Percentiles rank a stretch among this genome's conserved stretches.
phyloP scores from a whole-genome alignment of 1,140 invertebrate genomes.

The Plectrocnemia conspersa region DNA sequence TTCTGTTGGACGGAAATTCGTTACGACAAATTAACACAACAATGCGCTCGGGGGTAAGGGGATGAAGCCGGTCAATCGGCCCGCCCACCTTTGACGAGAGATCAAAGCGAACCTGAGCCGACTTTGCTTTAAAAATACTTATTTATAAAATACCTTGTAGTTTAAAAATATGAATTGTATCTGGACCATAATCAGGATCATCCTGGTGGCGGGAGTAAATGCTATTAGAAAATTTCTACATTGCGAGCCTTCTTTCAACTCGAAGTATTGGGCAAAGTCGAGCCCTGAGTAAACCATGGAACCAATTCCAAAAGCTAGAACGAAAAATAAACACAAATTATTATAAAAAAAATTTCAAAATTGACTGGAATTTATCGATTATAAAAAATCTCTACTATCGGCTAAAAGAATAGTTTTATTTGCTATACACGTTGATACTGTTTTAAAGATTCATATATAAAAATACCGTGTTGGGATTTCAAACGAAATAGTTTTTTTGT shows the following conservation, averaged over 20 bases:
- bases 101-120: constrained; percentile 37
- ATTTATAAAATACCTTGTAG: constrained; percentile 51
- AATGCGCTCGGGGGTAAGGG: neutral
- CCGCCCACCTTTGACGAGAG: neutral
- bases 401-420: too few species aligned
- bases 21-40: neutral
- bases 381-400: too few species aligned
- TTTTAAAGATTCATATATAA: too few species aligned
- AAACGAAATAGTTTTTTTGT: too few species aligned
- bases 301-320: constrained; percentile 64
- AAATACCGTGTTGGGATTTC: too few species aligned
- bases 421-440: too few species aligned
- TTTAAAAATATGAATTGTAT: constrained; percentile 72
- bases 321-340: neutral
- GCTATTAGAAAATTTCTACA: constrained; percentile 57
- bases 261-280: constrained; percentile 66
- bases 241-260: constrained; percentile 45
- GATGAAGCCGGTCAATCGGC: neutral
- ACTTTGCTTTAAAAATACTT: neutral
- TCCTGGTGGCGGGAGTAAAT: constrained; percentile 56
- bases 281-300: constrained; percentile 70
- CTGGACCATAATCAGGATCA: constrained; percentile 63
- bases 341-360: too few species aligned
- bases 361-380: too few species aligned
- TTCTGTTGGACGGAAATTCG: constrained; percentile 46